Conservation (phyloP, 1,140 invertebrate species). For the Coenobita brevimanus region DNA sequence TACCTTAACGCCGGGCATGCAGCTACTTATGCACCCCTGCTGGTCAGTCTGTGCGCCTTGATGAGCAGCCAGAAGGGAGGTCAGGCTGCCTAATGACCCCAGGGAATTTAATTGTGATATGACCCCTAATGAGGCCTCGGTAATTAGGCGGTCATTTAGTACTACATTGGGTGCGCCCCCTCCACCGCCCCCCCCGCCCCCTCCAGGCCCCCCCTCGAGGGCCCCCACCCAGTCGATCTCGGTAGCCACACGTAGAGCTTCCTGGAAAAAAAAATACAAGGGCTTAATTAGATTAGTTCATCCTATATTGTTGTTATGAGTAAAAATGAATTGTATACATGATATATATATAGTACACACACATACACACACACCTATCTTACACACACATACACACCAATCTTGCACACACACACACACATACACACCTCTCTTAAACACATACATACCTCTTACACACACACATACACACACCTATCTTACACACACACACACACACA, state of each 20-base stretch:
- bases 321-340: no score
- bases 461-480: no score
- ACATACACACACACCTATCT: no score
- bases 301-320: neutral
- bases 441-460: no score
- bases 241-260: conserved; percentile 30
- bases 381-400: neutral
- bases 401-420: conserved; percentile 1
- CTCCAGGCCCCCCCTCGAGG: neutral
- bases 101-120: conserved; percentile 52
- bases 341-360: no score
- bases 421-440: neutral
- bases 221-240: conserved; percentile 22
- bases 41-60: neutral
- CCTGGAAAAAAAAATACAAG: neutral
- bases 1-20: conserved; percentile 27
- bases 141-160: conserved; percentile 45
- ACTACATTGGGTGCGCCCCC: conserved; percentile 34
- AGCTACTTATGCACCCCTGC: neutral
- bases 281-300: neutral
- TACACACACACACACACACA: no score
- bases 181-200: conserved; percentile 7
- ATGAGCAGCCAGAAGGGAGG: conserved; percentile 8
- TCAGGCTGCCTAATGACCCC: conserved; percentile 16
- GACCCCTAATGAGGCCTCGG: conserved; percentile 47